Evolutionary conservation across 2,888 invertebrate species (phyloP), one percentile per base, ranked within the genome.

Genomic region (Phasia obesa): DNA sequence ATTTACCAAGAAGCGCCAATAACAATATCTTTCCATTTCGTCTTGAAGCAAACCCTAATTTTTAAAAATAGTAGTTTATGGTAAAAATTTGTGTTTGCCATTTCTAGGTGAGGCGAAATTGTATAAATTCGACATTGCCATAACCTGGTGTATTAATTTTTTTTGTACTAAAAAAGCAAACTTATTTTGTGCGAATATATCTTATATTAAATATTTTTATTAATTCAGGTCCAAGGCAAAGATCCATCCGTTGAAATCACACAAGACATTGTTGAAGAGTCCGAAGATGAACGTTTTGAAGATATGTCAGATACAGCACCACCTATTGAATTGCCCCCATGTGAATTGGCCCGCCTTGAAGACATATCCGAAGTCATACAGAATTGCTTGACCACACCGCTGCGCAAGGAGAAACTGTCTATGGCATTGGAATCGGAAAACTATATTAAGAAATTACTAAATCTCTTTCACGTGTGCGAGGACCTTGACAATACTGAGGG

Each of bases 221-320:
- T 42, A 5, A 23, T 17, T 0, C 35, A 97, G 95, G 97, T 99
- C 47, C 99, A 99, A 94, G 99, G 99, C 44, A 98, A 98, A 92
- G 99, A 99, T 93, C 99, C 99, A 49, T 98, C 98, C 27, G 98
- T 99, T 81, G 98, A 99, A 92, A 97, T 99, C 84, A 99, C 99
- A 64, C 99, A 99, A 92, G 98, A 98, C 87, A 97, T 98, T 87
- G 97, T 98, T 4, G 98, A 98, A 91, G 98, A 98, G 90, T 97
- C 97, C 0, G 98, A 98, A 93, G 98, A 99, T 94, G 98, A 99
- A 89, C 93, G 98, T 62, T 98, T 97, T 91, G 98, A 99, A 92
- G 98, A 99, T 89, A 97, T 98, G 95, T 96, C 97, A 67, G 98
- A 98, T 90, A 96, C 97, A 86, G 97, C 97, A 65, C 97, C 97